Conservation (phyloP, 1,140 invertebrate genomes). For the Saccostrea echinata region DNA sequence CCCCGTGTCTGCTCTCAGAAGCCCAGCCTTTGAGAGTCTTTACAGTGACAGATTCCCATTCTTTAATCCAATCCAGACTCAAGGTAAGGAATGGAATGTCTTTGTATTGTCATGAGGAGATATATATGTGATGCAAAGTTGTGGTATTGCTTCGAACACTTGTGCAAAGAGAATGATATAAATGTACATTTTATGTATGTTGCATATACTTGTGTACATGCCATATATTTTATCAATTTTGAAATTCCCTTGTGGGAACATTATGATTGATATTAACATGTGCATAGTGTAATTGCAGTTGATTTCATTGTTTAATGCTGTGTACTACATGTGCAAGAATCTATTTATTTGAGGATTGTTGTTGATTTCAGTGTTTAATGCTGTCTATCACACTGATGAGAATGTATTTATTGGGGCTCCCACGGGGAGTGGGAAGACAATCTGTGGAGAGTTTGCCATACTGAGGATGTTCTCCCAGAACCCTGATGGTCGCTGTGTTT, state of each 20-base stretch:
- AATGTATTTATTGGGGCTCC: conserved; percentile 99
- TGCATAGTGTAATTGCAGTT: no score
- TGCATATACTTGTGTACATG: no score
- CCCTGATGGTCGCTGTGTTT: conserved; percentile 88
- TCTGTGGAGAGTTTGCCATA: conserved; percentile 98
- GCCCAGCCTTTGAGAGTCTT: conserved; percentile 91
- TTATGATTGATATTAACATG: no score
- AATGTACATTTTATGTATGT: no score
- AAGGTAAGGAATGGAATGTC: conserved; percentile 80
- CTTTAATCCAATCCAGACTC: conserved; percentile 99
- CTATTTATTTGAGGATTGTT: conserved; percentile 91
- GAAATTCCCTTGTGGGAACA: no score
- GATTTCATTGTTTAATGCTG: conserved; percentile 94
- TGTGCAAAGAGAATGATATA: no score
- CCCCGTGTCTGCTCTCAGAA: conserved; percentile 89
- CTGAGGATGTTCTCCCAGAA: conserved; percentile 89
- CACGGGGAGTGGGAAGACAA: conserved; percentile 97
- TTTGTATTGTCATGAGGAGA: no score
- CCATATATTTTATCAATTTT: no score
- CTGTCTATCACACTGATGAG: conserved; percentile 98
- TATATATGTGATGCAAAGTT: no score
- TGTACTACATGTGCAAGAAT: conserved; percentile 99
- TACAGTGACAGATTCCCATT: conserved; percentile 93
- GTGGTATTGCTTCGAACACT: no score
- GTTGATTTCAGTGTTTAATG: conserved; percentile 91